Conservation (phyloP, 1,140 invertebrate species). For the Brachionus rubens region DNA sequence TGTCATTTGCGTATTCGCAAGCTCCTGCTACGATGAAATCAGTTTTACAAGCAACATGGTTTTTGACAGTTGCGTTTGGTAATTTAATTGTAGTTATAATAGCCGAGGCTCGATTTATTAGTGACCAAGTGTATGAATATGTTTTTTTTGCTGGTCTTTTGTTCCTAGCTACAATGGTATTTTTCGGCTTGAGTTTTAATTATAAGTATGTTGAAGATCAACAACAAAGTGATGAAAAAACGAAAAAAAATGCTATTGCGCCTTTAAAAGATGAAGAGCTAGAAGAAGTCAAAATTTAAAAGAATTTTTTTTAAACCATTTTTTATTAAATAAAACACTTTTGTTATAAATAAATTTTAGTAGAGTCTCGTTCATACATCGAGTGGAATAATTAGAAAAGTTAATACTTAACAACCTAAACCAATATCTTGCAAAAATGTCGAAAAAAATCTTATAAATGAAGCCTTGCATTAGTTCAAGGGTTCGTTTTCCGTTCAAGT, state of each 20-base stretch:
- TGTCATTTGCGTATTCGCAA: conserved; percentile 82
- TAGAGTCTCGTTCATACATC: too few relatives aligned
- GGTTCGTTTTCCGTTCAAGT: too few relatives aligned
- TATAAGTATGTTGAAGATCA: conserved; percentile 57
- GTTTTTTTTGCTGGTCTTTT: conserved; percentile 82
- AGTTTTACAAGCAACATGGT: conserved; percentile 80
- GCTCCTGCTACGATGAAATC: conserved; percentile 88
- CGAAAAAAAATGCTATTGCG: neutral
- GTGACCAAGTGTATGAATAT: conserved; percentile 67
- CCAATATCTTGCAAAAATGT: too few relatives aligned
- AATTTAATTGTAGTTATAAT: conserved; percentile 85
- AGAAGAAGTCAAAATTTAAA: too few relatives aligned
- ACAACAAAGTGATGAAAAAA: neutral
- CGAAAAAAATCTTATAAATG: too few relatives aligned
- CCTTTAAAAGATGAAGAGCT: neutral
- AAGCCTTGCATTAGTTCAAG: too few relatives aligned
- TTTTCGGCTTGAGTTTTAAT: conserved; percentile 69
- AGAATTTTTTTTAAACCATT: too few relatives aligned
- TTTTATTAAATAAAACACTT: too few relatives aligned
- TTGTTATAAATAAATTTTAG: too few relatives aligned
- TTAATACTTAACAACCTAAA: too few relatives aligned
- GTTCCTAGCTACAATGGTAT: conserved; percentile 75
- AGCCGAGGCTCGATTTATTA: conserved; percentile 64
- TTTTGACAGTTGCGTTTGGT: conserved; percentile 82
- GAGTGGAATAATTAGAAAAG: too few relatives aligned